Conservation (phyloP, 2,888 invertebrate species). For the Pimpla rufipes region DNA sequence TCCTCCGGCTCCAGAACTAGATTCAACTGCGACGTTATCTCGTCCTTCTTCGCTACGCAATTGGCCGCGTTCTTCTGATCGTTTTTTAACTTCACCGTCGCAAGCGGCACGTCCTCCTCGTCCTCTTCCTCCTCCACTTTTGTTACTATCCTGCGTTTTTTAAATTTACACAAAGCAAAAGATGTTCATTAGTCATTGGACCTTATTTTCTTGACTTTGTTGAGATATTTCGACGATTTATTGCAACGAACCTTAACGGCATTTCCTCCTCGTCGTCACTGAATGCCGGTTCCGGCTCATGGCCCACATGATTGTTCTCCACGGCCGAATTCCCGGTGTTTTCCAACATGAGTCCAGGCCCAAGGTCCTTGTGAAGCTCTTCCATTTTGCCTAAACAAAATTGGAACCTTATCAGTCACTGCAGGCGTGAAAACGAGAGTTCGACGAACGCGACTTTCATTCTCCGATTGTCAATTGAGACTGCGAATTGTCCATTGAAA, state of each 20-base stretch:
- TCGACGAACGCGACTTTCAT: no score
- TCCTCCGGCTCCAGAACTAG: slow-evolving; percentile 85
- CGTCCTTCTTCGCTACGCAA: slow-evolving; percentile 80
- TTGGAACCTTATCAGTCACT: neutral
- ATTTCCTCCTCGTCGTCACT: slow-evolving; percentile 94
- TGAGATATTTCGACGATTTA: neutral
- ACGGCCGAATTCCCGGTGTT: slow-evolving; percentile 75
- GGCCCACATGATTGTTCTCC: slow-evolving; percentile 86
- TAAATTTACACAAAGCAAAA: neutral
- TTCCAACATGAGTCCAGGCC: slow-evolving; percentile 79
- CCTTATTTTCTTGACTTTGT: neutral
- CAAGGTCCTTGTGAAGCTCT: slow-evolving; percentile 82
- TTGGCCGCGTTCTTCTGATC: slow-evolving; percentile 79
- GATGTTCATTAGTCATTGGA: neutral
- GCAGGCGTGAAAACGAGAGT: neutral
- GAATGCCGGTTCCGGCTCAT: slow-evolving; percentile 91
- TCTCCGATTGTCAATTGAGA: no score
- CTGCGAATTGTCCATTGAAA: no score
- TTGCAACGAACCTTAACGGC: slow-evolving; percentile 78
- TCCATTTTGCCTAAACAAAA: slow-evolving; percentile 83
- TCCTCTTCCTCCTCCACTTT: slow-evolving; percentile 86
- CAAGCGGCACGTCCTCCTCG: slow-evolving; percentile 92
- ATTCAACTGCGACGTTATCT: slow-evolving; percentile 80
- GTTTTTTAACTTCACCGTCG: slow-evolving; percentile 90
- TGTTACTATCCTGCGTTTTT: slow-evolving; percentile 78